Evolutionary conservation across 2,888 invertebrate species (phyloP).

Genomic region (Nemapogon koenigi): DNA sequence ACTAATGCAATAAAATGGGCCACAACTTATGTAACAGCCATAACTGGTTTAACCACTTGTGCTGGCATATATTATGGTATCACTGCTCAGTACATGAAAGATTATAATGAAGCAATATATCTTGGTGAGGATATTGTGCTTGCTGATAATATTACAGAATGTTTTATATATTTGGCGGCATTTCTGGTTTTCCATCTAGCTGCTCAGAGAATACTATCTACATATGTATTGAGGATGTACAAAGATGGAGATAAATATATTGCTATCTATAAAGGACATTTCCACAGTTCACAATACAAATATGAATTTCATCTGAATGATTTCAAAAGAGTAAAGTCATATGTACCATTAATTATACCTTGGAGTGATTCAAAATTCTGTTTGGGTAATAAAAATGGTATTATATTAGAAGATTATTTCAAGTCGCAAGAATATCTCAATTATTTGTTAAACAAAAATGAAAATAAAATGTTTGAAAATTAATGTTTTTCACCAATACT

Average conservation of each 20-base stretch:
- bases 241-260: constrained; percentile 48
- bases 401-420: constrained; percentile 44
- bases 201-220: constrained; percentile 39
- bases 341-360: too few species aligned
- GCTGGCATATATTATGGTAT: constrained; percentile 34
- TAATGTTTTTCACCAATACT: constrained; percentile 1
- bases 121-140: constrained; percentile 39
- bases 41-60: constrained; percentile 28
- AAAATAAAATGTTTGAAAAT: constrained; percentile 16
- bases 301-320: constrained; percentile 43
- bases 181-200: constrained; percentile 38
- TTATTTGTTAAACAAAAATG: constrained; percentile 32
- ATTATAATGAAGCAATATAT: constrained; percentile 33
- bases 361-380: constrained; percentile 48
- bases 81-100: constrained; percentile 30
- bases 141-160: constrained; percentile 41
- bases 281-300: constrained; percentile 32
- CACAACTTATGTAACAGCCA: constrained; percentile 35
- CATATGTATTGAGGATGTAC: constrained; percentile 46
- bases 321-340: constrained; percentile 38
- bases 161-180: constrained; percentile 36
- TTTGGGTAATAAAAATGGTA: constrained; percentile 43
- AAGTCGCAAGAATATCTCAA: constrained; percentile 50
- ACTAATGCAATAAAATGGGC: constrained; percentile 31
- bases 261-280: constrained; percentile 42